These are phyloP conservation scores for Cnemophilus loriae DNA, from an alignment of 2,113 vertebrate genomes.

Conservation along the genomic window DNA sequence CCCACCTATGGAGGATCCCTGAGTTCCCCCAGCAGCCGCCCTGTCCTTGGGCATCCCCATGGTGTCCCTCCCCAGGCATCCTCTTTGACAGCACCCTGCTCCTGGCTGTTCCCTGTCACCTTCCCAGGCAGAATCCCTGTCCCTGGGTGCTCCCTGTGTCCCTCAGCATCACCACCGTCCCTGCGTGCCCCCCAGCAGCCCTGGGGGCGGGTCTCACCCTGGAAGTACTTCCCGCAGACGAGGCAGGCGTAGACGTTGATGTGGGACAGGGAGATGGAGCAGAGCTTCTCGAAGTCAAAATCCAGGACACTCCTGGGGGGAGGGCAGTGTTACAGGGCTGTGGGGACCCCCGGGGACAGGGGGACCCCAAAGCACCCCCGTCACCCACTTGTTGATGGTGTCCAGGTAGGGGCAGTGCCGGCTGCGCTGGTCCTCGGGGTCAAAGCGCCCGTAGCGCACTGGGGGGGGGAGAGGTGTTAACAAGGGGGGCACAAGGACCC, in stretches of 20 bases:
- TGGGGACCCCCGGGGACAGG: not conserved
- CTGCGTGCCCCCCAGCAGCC: not conserved
- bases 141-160: too few species aligned
- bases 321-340: not conserved
- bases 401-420: slow-evolving; percentile 94
- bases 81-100: too few species aligned
- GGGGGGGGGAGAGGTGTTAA: rapidly evolving
- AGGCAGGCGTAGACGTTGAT: slow-evolving; percentile 96
- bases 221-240: slow-evolving; percentile 96
- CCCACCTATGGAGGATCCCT: rapidly evolving
- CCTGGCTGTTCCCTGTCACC: not conserved
- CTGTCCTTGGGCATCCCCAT: not conserved
- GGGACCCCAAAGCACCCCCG: not conserved
- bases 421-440: slow-evolving; percentile 85
- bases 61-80: too few species aligned
- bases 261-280: slow-evolving; percentile 93
- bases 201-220: slow-evolving; percentile 71
- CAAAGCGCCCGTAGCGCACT: slow-evolving; percentile 70
- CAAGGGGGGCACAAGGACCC: not conserved
- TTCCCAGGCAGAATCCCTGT: not conserved
- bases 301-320: slow-evolving; percentile 87
- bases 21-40: not conserved
- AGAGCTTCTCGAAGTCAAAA: slow-evolving; percentile 97
- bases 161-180: too few species aligned
- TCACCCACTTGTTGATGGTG: slow-evolving; percentile 88